These are phyloP conservation scores for Zaprionus ghesquierei DNA, from an alignment of 1,140 invertebrate species.

Conservation along the genomic window DNA sequence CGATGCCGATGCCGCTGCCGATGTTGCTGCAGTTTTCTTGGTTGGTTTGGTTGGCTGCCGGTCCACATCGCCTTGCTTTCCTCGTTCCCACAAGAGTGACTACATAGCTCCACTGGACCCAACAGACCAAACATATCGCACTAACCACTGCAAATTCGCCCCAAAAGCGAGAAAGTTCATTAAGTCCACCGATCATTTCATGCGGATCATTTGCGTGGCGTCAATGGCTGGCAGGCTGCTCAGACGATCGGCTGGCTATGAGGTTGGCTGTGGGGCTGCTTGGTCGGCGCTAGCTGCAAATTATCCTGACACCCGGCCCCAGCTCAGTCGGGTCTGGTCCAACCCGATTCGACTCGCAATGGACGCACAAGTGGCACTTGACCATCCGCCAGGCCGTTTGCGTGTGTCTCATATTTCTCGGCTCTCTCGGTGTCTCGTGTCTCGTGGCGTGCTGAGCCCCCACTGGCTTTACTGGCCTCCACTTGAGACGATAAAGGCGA, in stretches of 20 bases:
- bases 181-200: constrained; percentile 61
- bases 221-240: constrained; percentile 29
- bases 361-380: constrained; percentile 61
- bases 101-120: constrained; percentile 3
- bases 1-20: not conserved
- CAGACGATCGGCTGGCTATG: too few species aligned
- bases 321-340: constrained; percentile 11
- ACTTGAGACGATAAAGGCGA: constrained; percentile 39
- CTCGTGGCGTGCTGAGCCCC: constrained; percentile 48
- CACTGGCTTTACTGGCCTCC: constrained; percentile 24
- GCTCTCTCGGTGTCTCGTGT: constrained; percentile 41
- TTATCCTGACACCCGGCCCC: constrained; percentile 70
- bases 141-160: constrained; percentile 47
- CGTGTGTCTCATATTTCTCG: constrained; percentile 69
- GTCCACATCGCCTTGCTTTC: constrained; percentile 21
- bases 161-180: constrained; percentile 77
- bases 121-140: constrained; percentile 46
- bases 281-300: constrained; percentile 39
- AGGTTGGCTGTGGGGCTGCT: too few species aligned
- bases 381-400: constrained; percentile 59
- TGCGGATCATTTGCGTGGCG: constrained; percentile 66
- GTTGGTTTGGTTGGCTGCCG: not conserved
- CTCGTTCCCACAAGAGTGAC: constrained; percentile 22
- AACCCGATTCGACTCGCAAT: constrained; percentile 17
- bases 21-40: constrained; percentile 36